phyloP scores from a whole-genome alignment of 2,113 vertebrate species.

The Paralichthys olivaceus region DNA sequence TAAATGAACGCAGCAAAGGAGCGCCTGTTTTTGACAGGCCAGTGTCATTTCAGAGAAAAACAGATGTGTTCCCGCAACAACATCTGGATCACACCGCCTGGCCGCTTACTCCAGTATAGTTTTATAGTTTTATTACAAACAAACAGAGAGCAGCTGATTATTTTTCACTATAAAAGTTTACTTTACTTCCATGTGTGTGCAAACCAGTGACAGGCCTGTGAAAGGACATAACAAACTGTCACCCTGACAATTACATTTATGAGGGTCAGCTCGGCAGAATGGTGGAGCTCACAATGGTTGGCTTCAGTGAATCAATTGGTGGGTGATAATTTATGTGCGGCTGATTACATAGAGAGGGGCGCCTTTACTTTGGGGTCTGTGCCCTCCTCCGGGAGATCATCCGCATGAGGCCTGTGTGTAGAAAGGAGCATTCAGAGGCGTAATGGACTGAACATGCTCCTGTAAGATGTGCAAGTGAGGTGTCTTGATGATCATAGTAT shows the following conservation, averaged over 20 bases:
- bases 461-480: not conserved
- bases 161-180: not conserved
- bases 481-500: too few species aligned
- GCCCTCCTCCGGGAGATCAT: conserved; percentile 14
- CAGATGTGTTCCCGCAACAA: conserved; percentile 42
- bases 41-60: conserved; percentile 17
- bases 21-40: conserved; percentile 58
- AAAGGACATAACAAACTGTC: conserved; percentile 52
- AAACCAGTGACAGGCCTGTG: conserved; percentile 35
- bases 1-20: conserved; percentile 13
- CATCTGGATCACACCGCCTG: conserved; percentile 28
- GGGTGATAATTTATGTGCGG: conserved; percentile 66
- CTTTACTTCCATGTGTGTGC: conserved; percentile 1
- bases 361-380: conserved; percentile 23
- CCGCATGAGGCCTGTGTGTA: not conserved
- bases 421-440: not conserved
- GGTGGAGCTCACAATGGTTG: conserved; percentile 48
- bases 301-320: conserved; percentile 60
- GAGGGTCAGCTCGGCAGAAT: conserved; percentile 58
- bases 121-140: not conserved
- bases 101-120: not conserved
- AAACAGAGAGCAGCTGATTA: not conserved
- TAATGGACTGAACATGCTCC: not conserved
- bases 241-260: conserved; percentile 66
- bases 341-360: conserved; percentile 58